phyloP scores from a whole-genome alignment of 2,113 vertebrate genomes.

The Pollimyrus isidori region DNA sequence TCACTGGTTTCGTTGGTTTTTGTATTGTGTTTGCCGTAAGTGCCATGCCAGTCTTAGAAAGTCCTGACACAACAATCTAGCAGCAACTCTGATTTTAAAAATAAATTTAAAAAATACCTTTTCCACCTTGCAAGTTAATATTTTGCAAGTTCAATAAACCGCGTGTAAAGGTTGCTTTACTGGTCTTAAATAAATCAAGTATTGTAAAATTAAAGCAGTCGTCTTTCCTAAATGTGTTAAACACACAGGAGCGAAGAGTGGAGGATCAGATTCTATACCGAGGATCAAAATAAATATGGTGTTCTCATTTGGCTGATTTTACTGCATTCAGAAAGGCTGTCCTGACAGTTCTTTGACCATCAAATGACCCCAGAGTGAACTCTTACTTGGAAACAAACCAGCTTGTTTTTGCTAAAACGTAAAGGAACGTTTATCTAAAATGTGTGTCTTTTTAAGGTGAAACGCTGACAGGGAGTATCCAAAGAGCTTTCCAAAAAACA shows the following conservation, averaged over 20 bases:
- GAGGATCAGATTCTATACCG: neutral
- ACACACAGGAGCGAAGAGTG: neutral
- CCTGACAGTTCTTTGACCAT: neutral
- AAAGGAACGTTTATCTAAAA: neutral
- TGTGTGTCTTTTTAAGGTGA: neutral
- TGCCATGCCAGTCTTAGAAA: neutral
- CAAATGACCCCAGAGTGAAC: neutral
- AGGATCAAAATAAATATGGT: neutral
- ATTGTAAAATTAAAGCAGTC: neutral
- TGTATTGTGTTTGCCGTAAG: neutral
- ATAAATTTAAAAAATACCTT: neutral
- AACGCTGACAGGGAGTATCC: neutral
- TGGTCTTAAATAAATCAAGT: neutral
- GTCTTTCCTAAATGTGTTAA: neutral
- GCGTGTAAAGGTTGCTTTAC: constrained; percentile 7
- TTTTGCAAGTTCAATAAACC: neutral
- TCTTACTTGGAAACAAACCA: neutral
- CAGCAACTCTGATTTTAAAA: neutral
- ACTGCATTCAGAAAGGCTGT: neutral
- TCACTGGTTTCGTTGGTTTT: neutral
- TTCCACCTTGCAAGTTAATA: neutral
- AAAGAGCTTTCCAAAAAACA: neutral
- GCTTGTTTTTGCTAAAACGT: neutral
- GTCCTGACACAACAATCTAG: neutral
- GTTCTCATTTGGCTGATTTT: neutral